These are phyloP conservation scores for Eupsilia transversa DNA, from an alignment of 2,888 invertebrate species.

Conservation along the genomic window DNA sequence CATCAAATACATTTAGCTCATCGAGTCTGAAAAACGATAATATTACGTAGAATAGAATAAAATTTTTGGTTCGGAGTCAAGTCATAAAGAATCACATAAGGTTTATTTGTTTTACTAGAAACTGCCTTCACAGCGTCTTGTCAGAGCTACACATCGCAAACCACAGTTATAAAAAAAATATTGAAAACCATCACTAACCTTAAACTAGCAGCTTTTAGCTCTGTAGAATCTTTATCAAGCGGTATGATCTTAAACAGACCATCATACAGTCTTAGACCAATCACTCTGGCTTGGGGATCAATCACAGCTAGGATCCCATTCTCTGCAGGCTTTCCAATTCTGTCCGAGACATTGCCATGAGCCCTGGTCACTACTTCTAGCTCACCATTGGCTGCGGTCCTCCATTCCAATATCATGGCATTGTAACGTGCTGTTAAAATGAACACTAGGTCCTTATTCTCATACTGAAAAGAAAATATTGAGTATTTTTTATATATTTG, in stretches of 20 bases:
- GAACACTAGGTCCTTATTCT: slow-evolving; percentile 97
- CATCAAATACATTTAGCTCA: slow-evolving; percentile 98
- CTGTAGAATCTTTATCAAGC: slow-evolving; percentile 97
- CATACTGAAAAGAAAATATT: slow-evolving; percentile 91
- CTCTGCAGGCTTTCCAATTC: slow-evolving; percentile 98
- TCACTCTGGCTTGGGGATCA: slow-evolving; percentile 98
- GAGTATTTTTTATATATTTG: background rate
- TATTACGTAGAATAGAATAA: background rate
- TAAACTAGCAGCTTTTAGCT: slow-evolving; percentile 97
- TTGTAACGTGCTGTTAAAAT: slow-evolving; percentile 98
- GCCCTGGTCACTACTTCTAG: slow-evolving; percentile 98
- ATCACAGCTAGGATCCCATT: slow-evolving; percentile 98
- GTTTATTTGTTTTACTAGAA: background rate
- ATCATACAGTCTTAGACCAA: slow-evolving; percentile 98
- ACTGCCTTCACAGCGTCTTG: background rate
- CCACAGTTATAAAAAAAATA: background rate
- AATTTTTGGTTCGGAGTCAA: no score
- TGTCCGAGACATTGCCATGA: slow-evolving; percentile 98
- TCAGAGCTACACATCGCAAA: background rate
- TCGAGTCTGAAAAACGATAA: slow-evolving; percentile 93
- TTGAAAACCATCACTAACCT: slow-evolving; percentile 82
- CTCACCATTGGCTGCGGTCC: slow-evolving; percentile 93
- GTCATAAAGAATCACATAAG: background rate
- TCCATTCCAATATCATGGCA: slow-evolving; percentile 99
- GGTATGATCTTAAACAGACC: slow-evolving; percentile 99